These are phyloP conservation scores for Nibea albiflora DNA, from an alignment of 2,113 vertebrate species.

Conservation along the genomic window DNA sequence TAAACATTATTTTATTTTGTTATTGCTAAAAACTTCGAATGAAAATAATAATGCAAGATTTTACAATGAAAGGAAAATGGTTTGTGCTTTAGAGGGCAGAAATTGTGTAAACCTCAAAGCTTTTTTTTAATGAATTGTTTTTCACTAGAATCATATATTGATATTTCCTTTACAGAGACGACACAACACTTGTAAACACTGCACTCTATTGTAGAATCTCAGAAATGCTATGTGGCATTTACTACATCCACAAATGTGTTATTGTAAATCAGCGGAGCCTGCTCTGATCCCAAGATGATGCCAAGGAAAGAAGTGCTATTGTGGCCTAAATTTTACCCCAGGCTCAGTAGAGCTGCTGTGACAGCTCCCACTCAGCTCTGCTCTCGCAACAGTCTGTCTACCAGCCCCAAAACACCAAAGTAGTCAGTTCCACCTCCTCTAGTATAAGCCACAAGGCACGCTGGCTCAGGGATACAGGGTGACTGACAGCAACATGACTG, in stretches of 20 bases:
- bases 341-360: constrained; percentile 34
- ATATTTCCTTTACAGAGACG: neutral
- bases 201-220: neutral
- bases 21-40: neutral
- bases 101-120: neutral
- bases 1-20: neutral
- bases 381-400: constrained; percentile 10
- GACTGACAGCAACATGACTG: constrained; percentile 48
- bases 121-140: neutral
- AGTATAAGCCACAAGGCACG: constrained; percentile 26
- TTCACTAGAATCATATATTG: neutral
- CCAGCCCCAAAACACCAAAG: constrained; percentile 24
- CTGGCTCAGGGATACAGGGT: constrained; percentile 7
- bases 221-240: constrained; percentile 6
- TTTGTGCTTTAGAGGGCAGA: neutral
- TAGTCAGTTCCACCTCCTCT: constrained; percentile 26
- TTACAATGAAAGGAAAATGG: neutral
- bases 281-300: neutral
- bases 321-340: constrained; percentile 39
- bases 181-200: neutral
- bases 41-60: neutral
- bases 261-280: constrained; percentile 12
- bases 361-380: constrained; percentile 45
- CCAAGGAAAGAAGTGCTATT: constrained; percentile 6
- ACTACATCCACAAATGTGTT: constrained; percentile 13